Evolutionary conservation across 2,888 invertebrate genomes (phyloP), one percentile per base, ranked within the genome.

Genomic region (Apodemia zela): DNA sequence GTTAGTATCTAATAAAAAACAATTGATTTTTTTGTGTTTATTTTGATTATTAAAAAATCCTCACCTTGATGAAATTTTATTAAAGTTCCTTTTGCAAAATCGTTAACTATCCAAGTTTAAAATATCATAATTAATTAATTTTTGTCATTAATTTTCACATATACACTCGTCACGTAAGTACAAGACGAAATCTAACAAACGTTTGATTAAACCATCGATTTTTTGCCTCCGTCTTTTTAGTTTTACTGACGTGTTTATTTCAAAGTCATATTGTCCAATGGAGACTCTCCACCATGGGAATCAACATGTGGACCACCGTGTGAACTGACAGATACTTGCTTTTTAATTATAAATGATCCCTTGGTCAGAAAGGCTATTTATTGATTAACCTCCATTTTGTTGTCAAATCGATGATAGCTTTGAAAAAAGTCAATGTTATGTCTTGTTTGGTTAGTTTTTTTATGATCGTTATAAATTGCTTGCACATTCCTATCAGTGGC

Each of bases 281-380:
- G 21, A 25, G 15, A 5, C 15, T 25, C 54, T 54, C 15, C 25
- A 13, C 15, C 54, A 54, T 54, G 54, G 15, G 54, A 54, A 54
- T 13, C 0, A 13, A 54, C 54, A 54, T 21, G 25, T 54, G 54
- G 54, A 54, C 49, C 21, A 54, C 54, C 54, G 54, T 54, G 54
- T 54, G 54, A 54, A 54, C 54, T 6, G 6, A 15, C 54, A 54
- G 54, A 6, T 25, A 25, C 25, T 13, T 21, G 21, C 54, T 15
- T 15, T 54, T 54, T 15, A 54, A 54, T 54, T 54, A 54, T 54
- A 25, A 21, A 54, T 54, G 21, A 25, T 54, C 38, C 54, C 17
- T 51, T 21, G 21, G 49, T 21, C 21, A 13, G 54, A 5, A 54
- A 15, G 21, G 25, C 21, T 54, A 25, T 51, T 51, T 57, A 57